Evolutionary conservation across 1,140 invertebrate genomes (phyloP), one percentile per base, ranked within the genome.

Genomic region (Ephestia elutella): DNA sequence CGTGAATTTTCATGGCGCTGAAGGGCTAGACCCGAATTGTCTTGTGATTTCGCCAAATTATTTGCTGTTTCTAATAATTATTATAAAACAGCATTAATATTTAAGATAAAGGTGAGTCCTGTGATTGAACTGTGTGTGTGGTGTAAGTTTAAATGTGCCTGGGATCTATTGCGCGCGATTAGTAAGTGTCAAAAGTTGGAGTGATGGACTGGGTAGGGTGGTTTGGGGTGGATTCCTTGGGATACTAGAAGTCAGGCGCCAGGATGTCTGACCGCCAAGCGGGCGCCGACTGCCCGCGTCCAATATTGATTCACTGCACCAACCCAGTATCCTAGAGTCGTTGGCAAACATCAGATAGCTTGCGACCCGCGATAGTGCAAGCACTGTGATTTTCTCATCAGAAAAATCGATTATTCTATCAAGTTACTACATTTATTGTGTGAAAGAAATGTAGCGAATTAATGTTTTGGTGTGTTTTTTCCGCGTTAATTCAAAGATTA

Each of bases 1-100:
- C 87, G 87, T 89, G 87, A 89, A 89, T 89, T 87, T 89, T 88
- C 85, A 89, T 89, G 87, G 87, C 87, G 85, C 79, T 87, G 78
- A 80, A 80, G 86, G 87, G 85, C 84, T 88, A 81, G 85, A 79
- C 83, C 86, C 87, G 82, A 81, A 80, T 83, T 80, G 87, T 89
- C 86, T 88, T 88, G 87, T 89, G 87, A 87, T 89, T 89, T 87
- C 83, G 78, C 78, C 79, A 81, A 87, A 86, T 70, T 75, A 80
- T 71, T 81, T 78, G 85, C 83, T 86, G 85, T 86, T 86, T 84
- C 70, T 53, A 67, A 71, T 76, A 79, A 73, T 83, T 81, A 78
- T 65, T 82, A 68, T 74, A 71, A 83, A 86, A 87, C 82, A 86
- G 82, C 85, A 82, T 73, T 73, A 78, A 82, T 71, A 77, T 76